Evolutionary conservation across 2,888 invertebrate species (phyloP), one percentile per base, ranked within the genome.

Genomic region (Branchipolynoe longqiensis): DNA sequence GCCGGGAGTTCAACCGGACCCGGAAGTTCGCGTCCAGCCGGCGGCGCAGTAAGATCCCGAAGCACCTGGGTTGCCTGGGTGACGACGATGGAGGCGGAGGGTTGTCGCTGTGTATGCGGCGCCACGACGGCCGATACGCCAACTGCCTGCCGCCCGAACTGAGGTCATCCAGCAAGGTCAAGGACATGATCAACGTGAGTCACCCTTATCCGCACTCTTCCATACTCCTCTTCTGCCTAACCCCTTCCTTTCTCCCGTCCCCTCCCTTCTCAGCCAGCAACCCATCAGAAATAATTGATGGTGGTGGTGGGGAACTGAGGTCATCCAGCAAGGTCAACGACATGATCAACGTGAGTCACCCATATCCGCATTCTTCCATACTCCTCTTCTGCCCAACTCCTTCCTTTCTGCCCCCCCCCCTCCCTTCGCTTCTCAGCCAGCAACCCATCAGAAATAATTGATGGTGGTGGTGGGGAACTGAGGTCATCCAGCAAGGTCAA

Each of bases 111-210:
- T 85, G 85, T 56, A 40, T 78, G 22, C 36, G 78, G 3, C 28
- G 78, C n/a, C 40, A 84, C 12, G 86, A 87, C 38, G 84, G 81
- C 1, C 38, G 62, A 64, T 87, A 95, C 85, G 94, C 95, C 56
- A 94, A 94, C 87, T 95, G 95, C 89, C 93, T 96, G 8, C 95
- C 95, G 0, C 95, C 95, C 0, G 94, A 95, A 88, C 95, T 95
- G 90, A 94, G 95, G 74, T 94, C 94, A 33, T 94, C 95, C 83
- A 94, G 95, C 89, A 95, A 95, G 88, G 95, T 95, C 90, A 94
- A 95, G 69, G 95, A 95, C 88, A 93, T 95, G 33, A 95, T 96
- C 87, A 95, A 95, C 94, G 95, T 95, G 91, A 91, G 93, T 86
- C 4, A 18, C n/a, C n/a, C n/a, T n/a, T n/a, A n/a, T n/a, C n/a